Evolutionary conservation across 35 echinoderm and acorn worm genomes (phyloP).

Genomic region (Apostichopus parvimensis): DNA sequence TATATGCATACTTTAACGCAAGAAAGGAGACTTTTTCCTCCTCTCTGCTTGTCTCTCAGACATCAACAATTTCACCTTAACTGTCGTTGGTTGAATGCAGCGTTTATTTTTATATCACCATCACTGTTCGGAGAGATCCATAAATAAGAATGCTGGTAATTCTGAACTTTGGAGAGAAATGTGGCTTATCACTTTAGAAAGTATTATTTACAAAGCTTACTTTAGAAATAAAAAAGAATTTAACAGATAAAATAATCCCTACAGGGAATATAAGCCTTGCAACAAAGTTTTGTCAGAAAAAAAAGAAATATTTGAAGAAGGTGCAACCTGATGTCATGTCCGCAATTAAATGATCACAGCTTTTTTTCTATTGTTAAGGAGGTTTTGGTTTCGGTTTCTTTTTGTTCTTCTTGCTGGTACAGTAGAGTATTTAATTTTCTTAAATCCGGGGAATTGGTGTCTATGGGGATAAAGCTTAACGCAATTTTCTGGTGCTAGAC

Average conservation of each 20-base stretch:
- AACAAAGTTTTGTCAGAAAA: background rate
- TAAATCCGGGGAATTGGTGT: no score
- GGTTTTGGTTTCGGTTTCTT: no score
- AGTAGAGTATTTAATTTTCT: no score
- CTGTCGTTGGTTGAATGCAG: background rate
- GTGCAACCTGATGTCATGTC: no score
- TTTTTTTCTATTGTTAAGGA: no score
- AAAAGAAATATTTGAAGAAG: background rate
- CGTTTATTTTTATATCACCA: background rate
- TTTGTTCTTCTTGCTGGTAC: no score
- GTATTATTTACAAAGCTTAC: background rate
- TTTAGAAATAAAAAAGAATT: background rate
- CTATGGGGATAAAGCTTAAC: no score
- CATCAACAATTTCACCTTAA: background rate
- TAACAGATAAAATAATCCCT: background rate
- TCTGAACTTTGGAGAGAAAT: constrained; percentile 10
- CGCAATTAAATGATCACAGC: no score
- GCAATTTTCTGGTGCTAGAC: no score
- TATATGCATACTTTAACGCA: no score
- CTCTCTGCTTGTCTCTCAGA: no score
- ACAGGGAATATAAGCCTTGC: background rate
- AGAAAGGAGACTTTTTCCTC: no score
- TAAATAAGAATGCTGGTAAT: constrained; percentile 28
- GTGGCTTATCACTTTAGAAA: constrained; percentile 9
- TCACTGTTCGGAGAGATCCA: background rate